Base-by-base conservation (phyloP, 2,888 invertebrate species). In the Caenorhabditis sinica region DNA sequence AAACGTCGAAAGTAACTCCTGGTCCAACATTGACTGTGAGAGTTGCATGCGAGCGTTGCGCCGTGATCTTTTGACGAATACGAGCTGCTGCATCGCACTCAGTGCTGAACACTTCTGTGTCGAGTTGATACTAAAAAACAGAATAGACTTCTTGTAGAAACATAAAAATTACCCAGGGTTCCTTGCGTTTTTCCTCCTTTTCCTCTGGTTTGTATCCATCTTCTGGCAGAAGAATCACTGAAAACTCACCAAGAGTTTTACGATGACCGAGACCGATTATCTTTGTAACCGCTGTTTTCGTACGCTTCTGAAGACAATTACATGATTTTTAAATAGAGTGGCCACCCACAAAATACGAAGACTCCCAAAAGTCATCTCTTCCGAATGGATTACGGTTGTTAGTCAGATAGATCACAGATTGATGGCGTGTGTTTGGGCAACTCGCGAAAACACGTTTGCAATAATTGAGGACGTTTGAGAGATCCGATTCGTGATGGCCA, bases 1-100 rank as follows among this genome's bases (percentile, higher is more conserved):
- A 75, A 36, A 87, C 87, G 63, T 87, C 86, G 45, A 87, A 79
- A 11, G 71, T 66, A n/a, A 86, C 82, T 15, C 82, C 86, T 1
- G 85, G 79, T 1, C 82, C 86, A 20, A 87, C 53, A 11, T 75
- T 72, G 2, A 87, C 77, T 8, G 83, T 73, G 2, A 87, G 65
- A 15, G 77, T 83, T 25, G 85, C 80, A 30, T 81, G 68, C 17
- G 87, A 77, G 15, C 87, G 63, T 36, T 73, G 77, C 20, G 81
- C 75, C 13, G 84, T 85, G 33, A 74, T 72, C 43, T 85, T 87
- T 66, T 86, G 86, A 51, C 82, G 82, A 28, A 87, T 84, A 13
- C 87, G 74, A 6, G 74, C 71, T n/a, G 76, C 56, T 33, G 71
- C 71, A 40, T 74, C 80, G 66, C 61, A 71, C 20, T 82, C 79